A percentile compares a stretch with the other conserved stretches of the same genome.
Evolutionary conservation across 2,113 vertebrate species (phyloP).

Genomic region (Camelus dromedarius): DNA sequence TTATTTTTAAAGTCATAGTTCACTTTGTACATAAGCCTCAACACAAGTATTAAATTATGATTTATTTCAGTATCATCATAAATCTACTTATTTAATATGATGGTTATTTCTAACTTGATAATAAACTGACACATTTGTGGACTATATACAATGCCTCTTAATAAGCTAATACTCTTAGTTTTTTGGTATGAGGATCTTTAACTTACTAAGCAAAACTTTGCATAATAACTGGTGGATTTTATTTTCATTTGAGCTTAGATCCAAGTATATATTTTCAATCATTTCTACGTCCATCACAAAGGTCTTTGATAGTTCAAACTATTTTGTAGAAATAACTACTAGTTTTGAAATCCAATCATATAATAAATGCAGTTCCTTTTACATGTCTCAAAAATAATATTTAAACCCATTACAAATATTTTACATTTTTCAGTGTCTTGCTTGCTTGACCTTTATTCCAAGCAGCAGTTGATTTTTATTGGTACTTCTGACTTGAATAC

Average conservation of each 20-base stretch:
- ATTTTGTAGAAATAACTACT: not conserved
- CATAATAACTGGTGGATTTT: not conserved
- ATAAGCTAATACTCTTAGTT: not conserved
- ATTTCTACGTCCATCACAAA: constrained; percentile 24
- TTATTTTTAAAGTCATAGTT: constrained; percentile 18
- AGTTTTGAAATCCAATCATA: constrained; percentile 23
- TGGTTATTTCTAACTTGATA: not conserved
- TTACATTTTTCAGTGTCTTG: not conserved
- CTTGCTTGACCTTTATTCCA: constrained; percentile 24
- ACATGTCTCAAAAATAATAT: constrained; percentile 13
- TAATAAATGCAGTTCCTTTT: constrained; percentile 15
- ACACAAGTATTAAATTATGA: not conserved
- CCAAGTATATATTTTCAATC: not conserved
- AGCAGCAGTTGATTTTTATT: constrained; percentile 8
- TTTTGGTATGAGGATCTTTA: not conserved
- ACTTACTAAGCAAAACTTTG: not conserved
- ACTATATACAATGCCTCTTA: not conserved
- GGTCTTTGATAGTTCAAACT: not conserved
- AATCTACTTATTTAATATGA: not conserved
- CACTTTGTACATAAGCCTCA: not conserved
- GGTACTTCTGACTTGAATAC: constrained; percentile 37
- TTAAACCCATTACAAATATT: constrained; percentile 38
- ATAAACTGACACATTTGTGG: not conserved
- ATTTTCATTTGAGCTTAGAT: constrained; percentile 11
- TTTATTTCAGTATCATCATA: not conserved